phyloP scores from a whole-genome alignment of 2,888 invertebrate species.

The Anodontia alba region DNA sequence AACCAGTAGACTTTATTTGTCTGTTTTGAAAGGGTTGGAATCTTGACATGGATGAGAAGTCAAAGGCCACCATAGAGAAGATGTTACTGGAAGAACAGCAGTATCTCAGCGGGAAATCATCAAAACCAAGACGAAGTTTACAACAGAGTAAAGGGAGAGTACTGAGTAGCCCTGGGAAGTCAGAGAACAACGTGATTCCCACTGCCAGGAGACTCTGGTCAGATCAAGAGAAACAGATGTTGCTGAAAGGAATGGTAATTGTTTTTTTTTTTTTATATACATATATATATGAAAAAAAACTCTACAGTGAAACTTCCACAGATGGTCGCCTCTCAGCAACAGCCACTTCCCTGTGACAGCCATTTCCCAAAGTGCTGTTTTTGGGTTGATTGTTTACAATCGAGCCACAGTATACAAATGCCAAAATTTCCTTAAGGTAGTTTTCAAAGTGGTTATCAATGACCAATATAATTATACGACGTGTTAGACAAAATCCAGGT shows the following conservation, averaged over 20 bases:
- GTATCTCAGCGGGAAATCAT: not conserved
- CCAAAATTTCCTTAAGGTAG: no score
- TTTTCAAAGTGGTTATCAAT: no score
- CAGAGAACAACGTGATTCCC: not conserved
- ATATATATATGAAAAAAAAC: no score
- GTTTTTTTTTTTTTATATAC: constrained; percentile 79
- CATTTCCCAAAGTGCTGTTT: no score
- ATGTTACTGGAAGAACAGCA: constrained; percentile 83
- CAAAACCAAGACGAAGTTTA: not conserved
- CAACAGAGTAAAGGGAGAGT: not conserved
- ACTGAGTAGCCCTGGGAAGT: constrained; percentile 1
- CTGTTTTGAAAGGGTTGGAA: constrained; percentile 73
- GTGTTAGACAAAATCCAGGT: no score
- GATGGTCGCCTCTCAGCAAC: no score
- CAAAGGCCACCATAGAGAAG: constrained; percentile 82
- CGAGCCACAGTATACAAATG: no score
- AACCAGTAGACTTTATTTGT: no score
- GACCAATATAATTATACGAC: no score
- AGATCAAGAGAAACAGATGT: constrained; percentile 77
- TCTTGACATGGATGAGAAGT: constrained; percentile 82
- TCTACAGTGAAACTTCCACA: no score
- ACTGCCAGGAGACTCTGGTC: constrained; percentile 69
- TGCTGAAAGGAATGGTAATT: constrained; percentile 77
- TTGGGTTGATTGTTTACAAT: no score
- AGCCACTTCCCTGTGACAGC: no score